phyloP scores from a whole-genome alignment of 2,797 vertebrate genomes.

The Hemibagrus guttatus region DNA sequence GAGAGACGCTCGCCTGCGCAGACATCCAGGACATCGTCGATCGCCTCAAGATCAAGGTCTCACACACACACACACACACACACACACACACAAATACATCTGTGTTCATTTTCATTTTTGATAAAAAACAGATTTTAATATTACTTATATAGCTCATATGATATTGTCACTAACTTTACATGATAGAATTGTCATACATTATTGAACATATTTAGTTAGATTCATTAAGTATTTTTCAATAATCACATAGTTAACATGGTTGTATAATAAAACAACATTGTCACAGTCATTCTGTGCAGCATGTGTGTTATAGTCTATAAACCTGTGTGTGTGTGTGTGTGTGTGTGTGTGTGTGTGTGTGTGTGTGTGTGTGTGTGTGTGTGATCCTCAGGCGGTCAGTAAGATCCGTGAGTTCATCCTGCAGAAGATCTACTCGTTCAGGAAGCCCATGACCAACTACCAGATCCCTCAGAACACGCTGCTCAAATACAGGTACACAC shows the following conservation, averaged over 20 bases:
- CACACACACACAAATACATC: background rate
- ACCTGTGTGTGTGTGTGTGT: background rate
- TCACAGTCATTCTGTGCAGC: background rate
- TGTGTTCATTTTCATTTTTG: background rate
- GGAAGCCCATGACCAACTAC: slow-evolving; percentile 96
- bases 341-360: slow-evolving; percentile 15
- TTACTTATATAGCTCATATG: background rate
- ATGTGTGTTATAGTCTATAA: background rate
- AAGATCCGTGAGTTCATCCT: slow-evolving; percentile 94
- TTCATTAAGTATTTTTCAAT: background rate
- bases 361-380: slow-evolving; percentile 11
- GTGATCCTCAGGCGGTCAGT: slow-evolving; percentile 79
- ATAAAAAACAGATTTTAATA: too few relatives aligned
- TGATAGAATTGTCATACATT: background rate
- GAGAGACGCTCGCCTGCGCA: slow-evolving; percentile 87
- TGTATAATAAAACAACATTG: background rate
- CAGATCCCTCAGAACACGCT: slow-evolving; percentile 93
- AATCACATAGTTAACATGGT: background rate
- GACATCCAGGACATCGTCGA: slow-evolving; percentile 91
- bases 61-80: background rate
- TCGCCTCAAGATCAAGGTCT: slow-evolving; percentile 88
- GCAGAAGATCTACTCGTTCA: slow-evolving; percentile 93
- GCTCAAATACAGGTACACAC: slow-evolving; percentile 84
- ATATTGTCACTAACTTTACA: background rate
- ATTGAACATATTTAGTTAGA: background rate